phyloP scores from a whole-genome alignment of 2,113 vertebrate genomes.

The Platysteira castanea region DNA sequence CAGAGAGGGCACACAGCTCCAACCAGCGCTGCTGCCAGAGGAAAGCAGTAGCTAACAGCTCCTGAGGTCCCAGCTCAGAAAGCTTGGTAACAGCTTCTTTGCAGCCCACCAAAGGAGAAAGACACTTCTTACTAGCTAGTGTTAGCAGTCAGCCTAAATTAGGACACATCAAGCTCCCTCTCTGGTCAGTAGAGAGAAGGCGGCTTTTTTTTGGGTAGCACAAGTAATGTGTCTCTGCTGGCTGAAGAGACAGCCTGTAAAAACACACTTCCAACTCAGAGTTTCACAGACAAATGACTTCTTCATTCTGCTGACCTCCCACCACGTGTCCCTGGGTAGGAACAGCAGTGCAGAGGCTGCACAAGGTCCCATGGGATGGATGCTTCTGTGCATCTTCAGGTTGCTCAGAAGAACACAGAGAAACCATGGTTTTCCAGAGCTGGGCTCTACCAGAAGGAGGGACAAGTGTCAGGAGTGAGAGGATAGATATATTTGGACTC shows the following conservation, averaged over 20 bases:
- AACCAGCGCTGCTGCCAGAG: neutral
- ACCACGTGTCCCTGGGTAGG: neutral
- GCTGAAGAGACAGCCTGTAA: neutral
- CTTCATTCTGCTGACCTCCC: neutral
- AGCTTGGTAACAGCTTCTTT: neutral
- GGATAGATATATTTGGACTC: neutral
- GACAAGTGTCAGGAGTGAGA: accelerated
- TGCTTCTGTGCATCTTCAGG: neutral
- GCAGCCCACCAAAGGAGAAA: neutral
- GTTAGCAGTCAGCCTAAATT: neutral
- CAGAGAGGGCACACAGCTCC: neutral
- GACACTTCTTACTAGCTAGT: neutral
- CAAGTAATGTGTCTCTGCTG: neutral
- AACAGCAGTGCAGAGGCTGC: neutral
- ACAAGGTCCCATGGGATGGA: neutral
- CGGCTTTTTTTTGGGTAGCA: neutral
- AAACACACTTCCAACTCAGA: neutral
- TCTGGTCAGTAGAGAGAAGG: neutral
- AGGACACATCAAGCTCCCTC: neutral
- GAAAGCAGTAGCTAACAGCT: neutral
- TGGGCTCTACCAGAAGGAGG: neutral
- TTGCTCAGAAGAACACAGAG: neutral
- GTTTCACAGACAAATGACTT: neutral
- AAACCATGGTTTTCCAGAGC: neutral
- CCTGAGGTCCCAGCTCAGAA: neutral